Conservation (phyloP, 2,888 invertebrate species). For the Campaea margaritaria region DNA sequence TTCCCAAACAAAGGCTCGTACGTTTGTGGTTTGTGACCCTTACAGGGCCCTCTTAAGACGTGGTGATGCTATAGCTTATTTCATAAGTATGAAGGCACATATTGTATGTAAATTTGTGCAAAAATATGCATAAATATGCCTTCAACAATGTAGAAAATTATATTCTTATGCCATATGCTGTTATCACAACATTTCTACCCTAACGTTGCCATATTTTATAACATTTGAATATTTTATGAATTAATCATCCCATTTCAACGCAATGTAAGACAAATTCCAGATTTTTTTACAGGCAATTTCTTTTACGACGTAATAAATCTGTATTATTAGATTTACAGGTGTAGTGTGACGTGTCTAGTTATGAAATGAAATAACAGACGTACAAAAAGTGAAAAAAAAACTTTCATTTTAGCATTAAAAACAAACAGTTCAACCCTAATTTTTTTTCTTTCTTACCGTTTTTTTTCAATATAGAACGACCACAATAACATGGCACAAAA, state of each 20-base stretch:
- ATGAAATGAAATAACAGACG: no score
- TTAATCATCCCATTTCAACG: slow-evolving; percentile 20
- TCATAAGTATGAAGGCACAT: not conserved
- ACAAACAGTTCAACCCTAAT: no score
- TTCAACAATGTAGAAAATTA: not conserved
- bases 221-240: slow-evolving; percentile 27
- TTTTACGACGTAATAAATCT: slow-evolving; percentile 21
- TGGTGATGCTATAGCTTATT: no score
- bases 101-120: not conserved
- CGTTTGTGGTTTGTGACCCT: no score
- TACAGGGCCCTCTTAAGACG: no score
- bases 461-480: no score
- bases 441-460: no score
- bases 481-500: no score
- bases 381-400: no score
- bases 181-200: not conserved
- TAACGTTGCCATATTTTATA: slow-evolving; percentile 17
- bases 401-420: no score
- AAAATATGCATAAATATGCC: not conserved
- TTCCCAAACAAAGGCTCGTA: no score
- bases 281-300: slow-evolving; percentile 15
- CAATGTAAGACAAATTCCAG: slow-evolving; percentile 11
- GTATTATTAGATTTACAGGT: slow-evolving; percentile 2
- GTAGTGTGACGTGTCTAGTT: no score
- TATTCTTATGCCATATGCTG: not conserved